Percentiles rank a stretch among this genome's conserved stretches.
phyloP scores from a whole-genome alignment of 2,113 vertebrate species.

The Strix uralensis region DNA sequence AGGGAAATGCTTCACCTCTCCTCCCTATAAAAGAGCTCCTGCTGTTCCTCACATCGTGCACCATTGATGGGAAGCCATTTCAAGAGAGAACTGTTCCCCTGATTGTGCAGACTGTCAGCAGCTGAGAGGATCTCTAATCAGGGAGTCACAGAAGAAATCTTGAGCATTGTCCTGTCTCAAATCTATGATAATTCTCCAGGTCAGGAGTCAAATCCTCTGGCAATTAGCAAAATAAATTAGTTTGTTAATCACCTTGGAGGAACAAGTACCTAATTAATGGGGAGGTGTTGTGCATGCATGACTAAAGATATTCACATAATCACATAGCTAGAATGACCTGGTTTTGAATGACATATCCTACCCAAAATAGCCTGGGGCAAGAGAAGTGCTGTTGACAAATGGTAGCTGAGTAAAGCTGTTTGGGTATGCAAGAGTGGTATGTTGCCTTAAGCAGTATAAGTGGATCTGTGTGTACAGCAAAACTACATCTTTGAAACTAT shows the following conservation, averaged over 20 bases:
- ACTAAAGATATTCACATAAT: not conserved
- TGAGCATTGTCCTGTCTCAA: not conserved
- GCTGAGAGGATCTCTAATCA: slow-evolving; percentile 11
- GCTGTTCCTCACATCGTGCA: not conserved
- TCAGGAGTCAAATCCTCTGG: not conserved
- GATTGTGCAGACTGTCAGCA: slow-evolving; percentile 23
- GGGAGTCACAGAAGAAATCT: not conserved
- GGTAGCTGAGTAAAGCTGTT: slow-evolving; percentile 6
- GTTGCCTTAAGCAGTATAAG: slow-evolving; percentile 24
- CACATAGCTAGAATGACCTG: not conserved
- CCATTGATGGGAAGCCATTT: not conserved
- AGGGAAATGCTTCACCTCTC: not conserved
- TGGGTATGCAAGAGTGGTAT: not conserved
- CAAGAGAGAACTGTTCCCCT: not conserved
- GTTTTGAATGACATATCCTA: slow-evolving; percentile 31
- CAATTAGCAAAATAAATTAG: slow-evolving; percentile 11
- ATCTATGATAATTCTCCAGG: not conserved
- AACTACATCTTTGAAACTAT: slow-evolving; percentile 15
- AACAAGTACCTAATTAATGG: slow-evolving; percentile 17
- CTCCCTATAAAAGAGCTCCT: not conserved
- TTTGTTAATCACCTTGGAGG: slow-evolving; percentile 14
- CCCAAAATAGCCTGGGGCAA: slow-evolving; percentile 32
- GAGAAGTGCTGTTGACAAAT: slow-evolving; percentile 33
- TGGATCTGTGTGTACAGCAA: not conserved
- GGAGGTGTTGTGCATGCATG: not conserved